Conservation (phyloP, 2,888 invertebrate species). For the Acronicta leporina region DNA sequence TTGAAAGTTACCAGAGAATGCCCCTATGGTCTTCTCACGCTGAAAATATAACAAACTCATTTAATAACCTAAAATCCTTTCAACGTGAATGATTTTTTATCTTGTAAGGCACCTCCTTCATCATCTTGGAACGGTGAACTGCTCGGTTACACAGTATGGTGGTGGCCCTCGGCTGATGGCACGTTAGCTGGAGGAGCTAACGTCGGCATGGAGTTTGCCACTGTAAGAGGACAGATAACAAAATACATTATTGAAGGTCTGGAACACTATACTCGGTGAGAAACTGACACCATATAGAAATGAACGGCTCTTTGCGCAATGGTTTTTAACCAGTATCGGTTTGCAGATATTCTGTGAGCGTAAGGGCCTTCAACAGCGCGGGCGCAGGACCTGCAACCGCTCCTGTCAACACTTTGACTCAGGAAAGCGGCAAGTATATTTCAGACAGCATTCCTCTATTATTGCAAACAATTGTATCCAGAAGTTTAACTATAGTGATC, state of each 20-base stretch:
- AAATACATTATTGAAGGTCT: constrained; percentile 92
- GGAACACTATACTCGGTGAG: constrained; percentile 93
- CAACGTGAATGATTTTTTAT: neutral
- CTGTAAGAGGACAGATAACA: constrained; percentile 92
- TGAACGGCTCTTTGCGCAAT: neutral
- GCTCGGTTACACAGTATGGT: constrained; percentile 93
- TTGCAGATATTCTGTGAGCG: constrained; percentile 92
- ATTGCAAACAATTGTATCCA: neutral
- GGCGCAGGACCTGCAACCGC: constrained; percentile 95
- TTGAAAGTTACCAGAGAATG: too few relatives aligned
- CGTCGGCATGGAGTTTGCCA: constrained; percentile 89
- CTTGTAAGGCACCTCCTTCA: constrained; percentile 90
- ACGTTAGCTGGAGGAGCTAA: constrained; percentile 76
- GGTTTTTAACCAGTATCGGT: constrained; percentile 10
- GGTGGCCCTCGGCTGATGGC: constrained; percentile 87
- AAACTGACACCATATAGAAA: constrained; percentile 10
- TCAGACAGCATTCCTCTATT: neutral
- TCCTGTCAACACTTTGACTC: constrained; percentile 93
- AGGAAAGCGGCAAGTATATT: constrained; percentile 92
- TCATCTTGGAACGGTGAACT: constrained; percentile 93
- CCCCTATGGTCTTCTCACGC: too few relatives aligned
- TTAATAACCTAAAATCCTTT: too few relatives aligned
- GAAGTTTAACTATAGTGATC: constrained; percentile 6
- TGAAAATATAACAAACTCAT: too few relatives aligned
- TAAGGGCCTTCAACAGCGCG: constrained; percentile 95